Percentiles rank a stretch among this genome's conserved stretches.
phyloP scores from a whole-genome alignment of 2,797 vertebrate species.

The Catostomus latipinnis region DNA sequence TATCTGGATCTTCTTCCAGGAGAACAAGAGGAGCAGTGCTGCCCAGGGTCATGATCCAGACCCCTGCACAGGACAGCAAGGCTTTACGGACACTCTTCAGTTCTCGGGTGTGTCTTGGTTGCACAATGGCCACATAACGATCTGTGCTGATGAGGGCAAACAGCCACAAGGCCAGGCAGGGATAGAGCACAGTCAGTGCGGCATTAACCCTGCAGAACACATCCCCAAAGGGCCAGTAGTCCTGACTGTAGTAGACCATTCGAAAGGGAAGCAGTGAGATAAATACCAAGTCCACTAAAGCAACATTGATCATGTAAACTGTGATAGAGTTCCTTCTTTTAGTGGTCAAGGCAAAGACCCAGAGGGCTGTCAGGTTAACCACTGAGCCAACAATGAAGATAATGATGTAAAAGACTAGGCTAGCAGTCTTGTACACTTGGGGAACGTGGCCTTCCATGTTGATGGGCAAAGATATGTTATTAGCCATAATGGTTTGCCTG shows the following conservation, averaged over 20 bases:
- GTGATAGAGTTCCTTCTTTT: constrained; percentile 94
- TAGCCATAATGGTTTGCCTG: constrained; percentile 61
- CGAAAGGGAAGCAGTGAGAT: constrained; percentile 89
- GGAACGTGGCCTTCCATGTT: constrained; percentile 66
- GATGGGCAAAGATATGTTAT: constrained; percentile 52
- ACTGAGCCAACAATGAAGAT: constrained; percentile 85
- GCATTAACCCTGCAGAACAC: constrained; percentile 85
- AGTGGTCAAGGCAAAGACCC: constrained; percentile 96
- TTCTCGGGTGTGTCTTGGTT: constrained; percentile 90
- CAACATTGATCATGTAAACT: constrained; percentile 96
- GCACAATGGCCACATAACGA: constrained; percentile 95
- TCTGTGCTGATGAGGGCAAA: constrained; percentile 93
- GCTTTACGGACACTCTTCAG: constrained; percentile 91
- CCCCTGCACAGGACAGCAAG: constrained; percentile 79
- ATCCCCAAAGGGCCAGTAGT: constrained; percentile 90
- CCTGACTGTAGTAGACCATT: constrained; percentile 84
- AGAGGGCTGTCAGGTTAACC: constrained; percentile 91
- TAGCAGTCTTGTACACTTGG: constrained; percentile 81
- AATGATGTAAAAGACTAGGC: constrained; percentile 88
- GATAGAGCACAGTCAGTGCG: constrained; percentile 91
- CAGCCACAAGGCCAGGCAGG: constrained; percentile 93
- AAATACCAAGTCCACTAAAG: constrained; percentile 88
- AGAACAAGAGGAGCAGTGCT: constrained; percentile 84
- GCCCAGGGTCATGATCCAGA: constrained; percentile 91
- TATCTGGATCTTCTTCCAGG: constrained; percentile 82